Base-by-base conservation (phyloP, 2,888 invertebrate species). In the Macrosoma leucophasiata region DNA sequence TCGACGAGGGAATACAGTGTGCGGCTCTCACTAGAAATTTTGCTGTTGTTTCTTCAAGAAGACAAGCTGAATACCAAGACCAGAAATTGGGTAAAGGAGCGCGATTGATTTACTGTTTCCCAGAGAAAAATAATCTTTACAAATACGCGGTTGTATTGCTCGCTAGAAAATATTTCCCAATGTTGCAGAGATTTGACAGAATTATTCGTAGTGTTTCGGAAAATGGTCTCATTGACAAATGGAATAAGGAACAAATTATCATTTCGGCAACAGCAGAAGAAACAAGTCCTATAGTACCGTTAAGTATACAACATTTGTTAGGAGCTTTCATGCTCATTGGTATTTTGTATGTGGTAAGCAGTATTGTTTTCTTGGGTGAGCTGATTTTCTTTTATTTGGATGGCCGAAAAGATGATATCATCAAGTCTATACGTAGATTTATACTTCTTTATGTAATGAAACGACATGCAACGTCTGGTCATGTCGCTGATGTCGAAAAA, bases 81-180 rank as follows among this genome's bases (percentile, higher is more conserved):
- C 78, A 79, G 52, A 63, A 64, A 52, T 58, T 84, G 33, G 82
- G 82, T 3, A 78, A 58, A 60, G 85, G 85, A 23, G 65, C 56
- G 25, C 65, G 66, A 4, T 55, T 79, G 52, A 63, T 84, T 38
- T 78, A 74, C 54, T 85, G 85, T 54, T 84, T 85, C 36, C 66
- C 73, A 1, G 84, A 84, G 48, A 71, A 66, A 34, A 52, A 75
- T 48, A 84, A 81, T 41, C 60, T 85, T 41, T 84, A 85, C 48
- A 84, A 84, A 53, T 85, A 85, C 36, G 81, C 78, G 0, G 84
- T 84, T n/a, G 84, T 78, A 10, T 53, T 85, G 24, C 46, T 85
- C 21, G 65, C 79, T 13, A 62, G 79, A 13, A 72, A 75, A 51
- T 85, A 82, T 82, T 84, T 73, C 48, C 84, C 85, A 3, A 70